These are phyloP conservation scores for Synanthedon myopaeformis DNA, from an alignment of 2,888 invertebrate species.

Conservation along the genomic window DNA sequence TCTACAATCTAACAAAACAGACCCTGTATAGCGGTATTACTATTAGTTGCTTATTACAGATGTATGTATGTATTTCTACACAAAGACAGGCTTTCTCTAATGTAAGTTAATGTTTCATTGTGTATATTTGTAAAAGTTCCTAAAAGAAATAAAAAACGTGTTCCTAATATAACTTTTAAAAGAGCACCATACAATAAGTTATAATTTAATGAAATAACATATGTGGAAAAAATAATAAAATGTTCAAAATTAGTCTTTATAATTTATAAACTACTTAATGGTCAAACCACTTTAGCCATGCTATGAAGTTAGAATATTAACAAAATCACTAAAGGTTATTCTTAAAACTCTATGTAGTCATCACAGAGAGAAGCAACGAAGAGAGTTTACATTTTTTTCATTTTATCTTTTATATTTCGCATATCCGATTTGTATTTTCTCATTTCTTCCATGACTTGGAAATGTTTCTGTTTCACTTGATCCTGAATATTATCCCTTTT, in stretches of 20 bases:
- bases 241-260: conserved; percentile 26
- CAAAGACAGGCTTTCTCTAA: too few species aligned
- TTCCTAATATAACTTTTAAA: too few species aligned
- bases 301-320: background rate
- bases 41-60: too few species aligned
- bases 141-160: too few species aligned
- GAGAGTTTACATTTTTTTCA: conserved; percentile 44
- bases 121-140: too few species aligned
- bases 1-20: too few species aligned
- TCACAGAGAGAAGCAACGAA: background rate
- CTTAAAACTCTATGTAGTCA: conserved; percentile 1
- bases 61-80: too few species aligned
- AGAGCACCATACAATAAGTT: too few species aligned
- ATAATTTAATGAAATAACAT: too few species aligned
- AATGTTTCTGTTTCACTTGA: conserved; percentile 52
- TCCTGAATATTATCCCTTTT: conserved; percentile 73
- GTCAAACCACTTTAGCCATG: background rate
- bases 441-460: conserved; percentile 65
- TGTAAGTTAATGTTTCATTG: too few species aligned
- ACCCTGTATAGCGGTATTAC: too few species aligned
- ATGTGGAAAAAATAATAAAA: too few species aligned
- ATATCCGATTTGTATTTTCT: conserved; percentile 61
- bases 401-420: conserved; percentile 55
- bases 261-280: conserved; percentile 22
- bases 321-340: conserved; percentile 1